A percentile compares a stretch with the other conserved stretches of the same genome.
phyloP scores from a whole-genome alignment of 2,797 vertebrate genomes.

The Vipera ursinii region DNA sequence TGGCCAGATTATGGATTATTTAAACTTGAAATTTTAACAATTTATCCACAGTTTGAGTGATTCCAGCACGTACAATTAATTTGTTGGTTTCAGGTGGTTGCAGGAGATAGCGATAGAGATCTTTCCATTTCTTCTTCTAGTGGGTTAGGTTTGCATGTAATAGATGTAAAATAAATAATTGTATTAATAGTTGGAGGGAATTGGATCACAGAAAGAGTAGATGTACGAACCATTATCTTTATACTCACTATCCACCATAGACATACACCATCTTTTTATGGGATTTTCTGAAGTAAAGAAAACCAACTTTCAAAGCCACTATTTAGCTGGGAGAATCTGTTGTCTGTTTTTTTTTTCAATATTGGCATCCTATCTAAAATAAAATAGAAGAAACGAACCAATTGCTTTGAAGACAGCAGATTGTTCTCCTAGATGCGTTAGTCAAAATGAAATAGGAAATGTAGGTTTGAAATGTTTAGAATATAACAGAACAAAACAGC shows the following conservation, averaged over 20 bases:
- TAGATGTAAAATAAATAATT: background rate
- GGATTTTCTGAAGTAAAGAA: background rate
- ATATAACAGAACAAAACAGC: no score
- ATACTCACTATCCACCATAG: background rate
- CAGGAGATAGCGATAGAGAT: background rate
- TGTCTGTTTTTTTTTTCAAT: background rate
- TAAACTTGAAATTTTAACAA: background rate
- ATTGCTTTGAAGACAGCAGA: background rate
- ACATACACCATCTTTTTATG: background rate
- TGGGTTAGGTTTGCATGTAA: background rate
- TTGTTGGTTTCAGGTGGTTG: background rate
- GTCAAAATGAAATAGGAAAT: background rate
- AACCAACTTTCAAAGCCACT: background rate
- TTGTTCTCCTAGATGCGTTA: background rate
- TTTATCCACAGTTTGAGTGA: background rate
- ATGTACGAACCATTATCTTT: background rate
- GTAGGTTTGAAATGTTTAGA: background rate
- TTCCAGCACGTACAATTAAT: background rate
- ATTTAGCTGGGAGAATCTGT: background rate
- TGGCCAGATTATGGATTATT: background rate
- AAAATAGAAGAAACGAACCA: background rate
- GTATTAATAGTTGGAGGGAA: background rate
- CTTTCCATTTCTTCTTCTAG: background rate
- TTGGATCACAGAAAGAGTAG: background rate
- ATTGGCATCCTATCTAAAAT: background rate